Evolutionary conservation across 2,888 invertebrate species (phyloP).

Genomic region (Dryadula phaetusa): DNA sequence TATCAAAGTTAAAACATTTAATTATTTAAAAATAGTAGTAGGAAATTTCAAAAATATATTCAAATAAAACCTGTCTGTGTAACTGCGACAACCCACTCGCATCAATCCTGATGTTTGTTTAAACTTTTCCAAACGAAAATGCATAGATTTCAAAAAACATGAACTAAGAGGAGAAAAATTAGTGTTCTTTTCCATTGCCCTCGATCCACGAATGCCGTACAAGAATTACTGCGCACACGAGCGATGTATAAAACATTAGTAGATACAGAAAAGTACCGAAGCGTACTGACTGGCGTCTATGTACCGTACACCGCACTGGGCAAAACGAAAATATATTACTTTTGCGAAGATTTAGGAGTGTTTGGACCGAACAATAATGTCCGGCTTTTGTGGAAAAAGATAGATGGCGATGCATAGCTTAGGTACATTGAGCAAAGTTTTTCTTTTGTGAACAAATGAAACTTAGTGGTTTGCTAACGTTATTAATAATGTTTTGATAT

Average conservation of each 20-base stretch:
- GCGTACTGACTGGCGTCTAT: slow-evolving; percentile 71
- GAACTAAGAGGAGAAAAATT: slow-evolving; percentile 61
- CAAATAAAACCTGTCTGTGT: slow-evolving; percentile 45
- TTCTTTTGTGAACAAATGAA: slow-evolving; percentile 81
- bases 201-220: slow-evolving; percentile 50
- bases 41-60: neutral
- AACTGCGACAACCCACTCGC: slow-evolving; percentile 51
- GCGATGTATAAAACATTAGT: slow-evolving; percentile 81
- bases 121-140: slow-evolving; percentile 65
- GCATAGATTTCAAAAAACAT: slow-evolving; percentile 63
- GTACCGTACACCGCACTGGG: slow-evolving; percentile 79
- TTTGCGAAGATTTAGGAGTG: slow-evolving; percentile 85
- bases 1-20: neutral
- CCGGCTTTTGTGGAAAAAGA: slow-evolving; percentile 85
- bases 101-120: slow-evolving; percentile 61
- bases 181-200: slow-evolving; percentile 65
- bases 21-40: neutral
- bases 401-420: slow-evolving; percentile 83
- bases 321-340: slow-evolving; percentile 86
- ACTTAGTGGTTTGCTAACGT: slow-evolving; percentile 68
- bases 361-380: slow-evolving; percentile 86
- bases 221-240: slow-evolving; percentile 55
- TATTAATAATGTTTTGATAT: slow-evolving; percentile 77
- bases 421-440: slow-evolving; percentile 76
- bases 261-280: slow-evolving; percentile 77